phyloP scores from a whole-genome alignment of 1,140 invertebrate species.

The Plectrocnemia conspersa region DNA sequence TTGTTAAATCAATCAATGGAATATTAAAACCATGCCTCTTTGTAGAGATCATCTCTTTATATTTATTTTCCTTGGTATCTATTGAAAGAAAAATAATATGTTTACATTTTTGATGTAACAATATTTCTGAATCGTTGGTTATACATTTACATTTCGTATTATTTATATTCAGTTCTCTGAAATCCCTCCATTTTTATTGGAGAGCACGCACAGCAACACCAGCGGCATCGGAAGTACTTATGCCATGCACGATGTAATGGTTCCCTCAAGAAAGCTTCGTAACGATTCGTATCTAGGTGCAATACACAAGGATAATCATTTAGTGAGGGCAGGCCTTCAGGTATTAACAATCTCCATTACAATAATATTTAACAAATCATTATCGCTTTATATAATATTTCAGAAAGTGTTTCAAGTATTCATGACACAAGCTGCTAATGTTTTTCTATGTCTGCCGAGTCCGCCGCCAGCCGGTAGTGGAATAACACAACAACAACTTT shows the following conservation, averaged over 20 bases:
- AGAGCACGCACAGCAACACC: conserved; percentile 48
- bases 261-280: conserved; percentile 60
- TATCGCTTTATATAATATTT: conserved; percentile 37
- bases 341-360: conserved; percentile 39
- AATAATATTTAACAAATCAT: conserved; percentile 1
- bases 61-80: too few relatives aligned
- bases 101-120: too few relatives aligned
- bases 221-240: conserved; percentile 38
- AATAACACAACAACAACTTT: conserved; percentile 59
- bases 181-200: conserved; percentile 81
- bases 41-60: too few relatives aligned
- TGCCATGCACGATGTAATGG: conserved; percentile 50
- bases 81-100: too few relatives aligned
- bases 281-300: conserved; percentile 81
- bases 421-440: conserved; percentile 91
- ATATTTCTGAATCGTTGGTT: too few relatives aligned
- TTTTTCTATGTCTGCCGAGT: conserved; percentile 76
- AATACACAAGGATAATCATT: conserved; percentile 70
- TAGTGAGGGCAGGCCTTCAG: conserved; percentile 73
- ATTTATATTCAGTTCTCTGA: conserved; percentile 54
- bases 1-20: too few relatives aligned
- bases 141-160: neutral
- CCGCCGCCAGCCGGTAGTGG: conserved; percentile 89
- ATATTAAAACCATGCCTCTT: too few relatives aligned
- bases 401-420: conserved; percentile 90